Evolutionary conservation across 2,113 vertebrate species (phyloP).

Genomic region (Rhinoderma darwinii): DNA sequence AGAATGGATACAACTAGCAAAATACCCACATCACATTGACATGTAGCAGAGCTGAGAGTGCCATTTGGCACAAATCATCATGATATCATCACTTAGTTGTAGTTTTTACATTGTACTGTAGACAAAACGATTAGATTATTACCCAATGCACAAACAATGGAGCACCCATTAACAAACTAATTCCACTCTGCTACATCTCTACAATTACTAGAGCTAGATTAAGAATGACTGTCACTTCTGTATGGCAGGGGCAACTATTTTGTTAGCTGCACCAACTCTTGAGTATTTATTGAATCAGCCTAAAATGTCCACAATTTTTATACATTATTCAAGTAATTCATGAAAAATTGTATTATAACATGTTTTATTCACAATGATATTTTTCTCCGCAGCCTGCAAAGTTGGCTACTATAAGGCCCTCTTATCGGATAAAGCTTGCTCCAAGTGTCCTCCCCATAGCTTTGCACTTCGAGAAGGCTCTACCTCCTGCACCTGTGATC

Average conservation of each 20-base stretch:
- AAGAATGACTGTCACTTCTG: no score
- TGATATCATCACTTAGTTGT: no score
- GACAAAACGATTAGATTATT: no score
- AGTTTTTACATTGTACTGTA: no score
- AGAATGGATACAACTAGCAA: neutral
- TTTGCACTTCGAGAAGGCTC: constrained; percentile 93
- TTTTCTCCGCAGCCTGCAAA: constrained; percentile 84
- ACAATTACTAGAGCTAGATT: no score
- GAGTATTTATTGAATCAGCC: neutral
- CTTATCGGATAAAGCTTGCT: constrained; percentile 85
- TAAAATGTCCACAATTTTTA: neutral
- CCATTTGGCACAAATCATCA: neutral
- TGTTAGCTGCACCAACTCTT: neutral
- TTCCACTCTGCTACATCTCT: no score
- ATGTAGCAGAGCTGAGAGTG: neutral
- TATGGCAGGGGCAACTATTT: neutral
- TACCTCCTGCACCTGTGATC: constrained; percentile 92
- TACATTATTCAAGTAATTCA: neutral
- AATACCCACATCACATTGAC: neutral
- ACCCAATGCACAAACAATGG: no score
- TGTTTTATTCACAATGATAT: constrained; percentile 28
- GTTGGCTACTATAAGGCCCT: constrained; percentile 94
- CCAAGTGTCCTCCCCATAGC: constrained; percentile 94
- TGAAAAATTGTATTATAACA: neutral
- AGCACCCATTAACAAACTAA: no score